These are phyloP conservation scores for Bettongia penicillata DNA, from an alignment of 2,113 vertebrate genomes.

Conservation along the genomic window DNA sequence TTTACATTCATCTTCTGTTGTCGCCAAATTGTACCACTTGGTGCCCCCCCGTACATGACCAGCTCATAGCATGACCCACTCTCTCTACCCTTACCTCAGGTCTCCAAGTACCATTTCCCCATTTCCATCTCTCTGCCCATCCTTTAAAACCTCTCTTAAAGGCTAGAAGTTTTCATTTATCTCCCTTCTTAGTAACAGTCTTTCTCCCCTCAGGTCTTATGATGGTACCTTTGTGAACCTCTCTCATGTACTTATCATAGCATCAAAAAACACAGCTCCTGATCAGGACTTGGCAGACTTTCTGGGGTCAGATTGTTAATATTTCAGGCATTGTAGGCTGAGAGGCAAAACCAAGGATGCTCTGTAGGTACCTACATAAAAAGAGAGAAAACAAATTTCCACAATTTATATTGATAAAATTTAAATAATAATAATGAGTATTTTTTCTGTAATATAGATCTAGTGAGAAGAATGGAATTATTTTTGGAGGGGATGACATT, in stretches of 20 bases:
- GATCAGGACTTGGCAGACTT: background rate
- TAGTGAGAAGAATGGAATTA: background rate
- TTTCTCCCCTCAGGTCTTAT: background rate
- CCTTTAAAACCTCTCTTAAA: background rate
- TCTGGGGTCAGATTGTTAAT: background rate
- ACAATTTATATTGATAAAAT: background rate
- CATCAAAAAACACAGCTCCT: background rate
- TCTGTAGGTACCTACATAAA: background rate
- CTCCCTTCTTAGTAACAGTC: background rate
- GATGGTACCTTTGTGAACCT: background rate
- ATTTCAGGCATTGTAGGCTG: background rate
- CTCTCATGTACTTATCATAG: background rate
- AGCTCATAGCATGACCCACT: background rate
- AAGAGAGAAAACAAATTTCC: background rate
- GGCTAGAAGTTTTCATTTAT: background rate
- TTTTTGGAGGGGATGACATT: background rate
- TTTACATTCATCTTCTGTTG: background rate
- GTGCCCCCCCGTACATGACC: background rate
- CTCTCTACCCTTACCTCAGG: background rate
- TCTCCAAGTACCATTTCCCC: background rate
- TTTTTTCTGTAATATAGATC: background rate
- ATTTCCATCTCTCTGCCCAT: background rate
- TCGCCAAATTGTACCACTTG: background rate
- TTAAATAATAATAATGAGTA: background rate
- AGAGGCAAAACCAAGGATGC: background rate